Evolutionary conservation across 2,888 invertebrate species (phyloP).

Genomic region (Junonia oenone): DNA sequence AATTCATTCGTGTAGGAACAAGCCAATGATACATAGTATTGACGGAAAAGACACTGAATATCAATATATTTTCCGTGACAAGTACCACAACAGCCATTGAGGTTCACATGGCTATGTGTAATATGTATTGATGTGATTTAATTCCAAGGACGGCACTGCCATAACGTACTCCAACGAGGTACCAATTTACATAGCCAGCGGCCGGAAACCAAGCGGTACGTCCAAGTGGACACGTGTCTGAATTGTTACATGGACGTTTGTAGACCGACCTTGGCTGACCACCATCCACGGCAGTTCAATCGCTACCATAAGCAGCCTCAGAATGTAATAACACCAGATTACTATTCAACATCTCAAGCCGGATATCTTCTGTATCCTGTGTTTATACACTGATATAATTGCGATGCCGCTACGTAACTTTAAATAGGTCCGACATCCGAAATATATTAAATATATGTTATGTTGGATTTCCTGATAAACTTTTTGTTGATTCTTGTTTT

Average conservation of each 20-base stretch:
- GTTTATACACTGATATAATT: not conserved
- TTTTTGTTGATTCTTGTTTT: not conserved
- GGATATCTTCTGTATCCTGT: slow-evolving; percentile 2
- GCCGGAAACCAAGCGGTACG: slow-evolving; percentile 61
- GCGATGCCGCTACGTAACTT: not conserved
- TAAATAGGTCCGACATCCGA: not conserved
- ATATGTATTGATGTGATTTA: slow-evolving; percentile 18
- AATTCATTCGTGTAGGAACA: not conserved
- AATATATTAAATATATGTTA: not conserved
- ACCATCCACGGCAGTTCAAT: slow-evolving; percentile 16
- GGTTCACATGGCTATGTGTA: slow-evolving; percentile 11
- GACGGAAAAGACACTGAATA: not conserved
- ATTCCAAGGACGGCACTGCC: slow-evolving; percentile 30
- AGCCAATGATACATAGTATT: not conserved
- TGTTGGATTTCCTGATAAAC: not conserved
- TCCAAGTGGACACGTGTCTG: slow-evolving; percentile 39
- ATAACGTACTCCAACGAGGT: slow-evolving; percentile 46
- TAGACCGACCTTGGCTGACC: slow-evolving; percentile 35
- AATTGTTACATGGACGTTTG: slow-evolving; percentile 36
- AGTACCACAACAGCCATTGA: slow-evolving; percentile 1
- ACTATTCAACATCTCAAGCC: slow-evolving; percentile 12
- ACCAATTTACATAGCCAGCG: slow-evolving; percentile 63
- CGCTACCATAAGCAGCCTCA: slow-evolving; percentile 4
- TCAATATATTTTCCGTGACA: slow-evolving; percentile 1
- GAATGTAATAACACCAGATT: slow-evolving; percentile 10